These are phyloP conservation scores for Sporophila hypoxantha DNA, from an alignment of 2,113 vertebrate genomes.

Conservation along the genomic window DNA sequence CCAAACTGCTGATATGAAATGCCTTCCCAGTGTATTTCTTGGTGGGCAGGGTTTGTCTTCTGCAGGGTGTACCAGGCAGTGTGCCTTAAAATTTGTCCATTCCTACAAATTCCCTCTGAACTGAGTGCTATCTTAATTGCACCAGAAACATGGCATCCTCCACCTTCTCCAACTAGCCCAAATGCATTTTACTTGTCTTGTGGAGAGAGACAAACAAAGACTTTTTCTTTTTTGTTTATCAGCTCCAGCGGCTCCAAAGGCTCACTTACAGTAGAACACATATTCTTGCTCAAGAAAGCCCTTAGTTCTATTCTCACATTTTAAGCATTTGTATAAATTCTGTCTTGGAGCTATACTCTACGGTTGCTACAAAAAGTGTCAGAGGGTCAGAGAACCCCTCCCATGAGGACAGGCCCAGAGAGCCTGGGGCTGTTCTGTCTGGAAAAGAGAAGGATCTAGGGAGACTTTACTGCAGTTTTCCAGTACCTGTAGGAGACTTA, in stretches of 20 bases:
- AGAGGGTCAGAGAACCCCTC: background rate
- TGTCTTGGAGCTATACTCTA: background rate
- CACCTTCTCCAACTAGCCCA: background rate
- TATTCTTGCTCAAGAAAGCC: background rate
- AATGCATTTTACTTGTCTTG: background rate
- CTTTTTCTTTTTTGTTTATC: background rate
- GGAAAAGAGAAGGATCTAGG: background rate
- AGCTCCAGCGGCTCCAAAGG: background rate
- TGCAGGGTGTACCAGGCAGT: accelerated
- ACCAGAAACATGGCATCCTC: background rate
- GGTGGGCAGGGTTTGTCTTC: background rate
- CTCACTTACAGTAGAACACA: background rate
- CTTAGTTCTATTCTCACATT: background rate
- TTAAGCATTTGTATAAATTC: background rate
- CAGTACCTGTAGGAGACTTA: background rate
- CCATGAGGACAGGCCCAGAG: background rate
- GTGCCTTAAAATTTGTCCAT: background rate
- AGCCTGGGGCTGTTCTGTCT: background rate
- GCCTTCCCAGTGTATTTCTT: background rate
- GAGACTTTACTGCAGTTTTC: background rate
- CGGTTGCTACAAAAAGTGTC: background rate
- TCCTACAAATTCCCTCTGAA: background rate
- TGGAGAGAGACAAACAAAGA: background rate
- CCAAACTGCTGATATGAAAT: background rate
- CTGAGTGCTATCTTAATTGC: background rate